Evolutionary conservation across 2,797 vertebrate species (phyloP).

Genomic region (Chiroxiphia lanceolata): DNA sequence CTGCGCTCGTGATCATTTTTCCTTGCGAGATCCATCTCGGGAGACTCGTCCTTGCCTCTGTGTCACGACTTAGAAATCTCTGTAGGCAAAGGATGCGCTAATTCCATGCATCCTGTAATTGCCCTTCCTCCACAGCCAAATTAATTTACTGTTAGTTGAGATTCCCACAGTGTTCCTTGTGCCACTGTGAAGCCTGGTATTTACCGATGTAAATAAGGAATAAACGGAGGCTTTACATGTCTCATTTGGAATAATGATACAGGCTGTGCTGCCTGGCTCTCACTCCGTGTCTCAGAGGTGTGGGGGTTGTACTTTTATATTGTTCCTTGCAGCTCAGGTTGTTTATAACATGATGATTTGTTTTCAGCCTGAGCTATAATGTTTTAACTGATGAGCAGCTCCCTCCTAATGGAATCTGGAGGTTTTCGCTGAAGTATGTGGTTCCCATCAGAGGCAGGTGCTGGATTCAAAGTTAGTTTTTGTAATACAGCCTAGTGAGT

Average conservation of each 20-base stretch:
- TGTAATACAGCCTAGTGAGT: not conserved
- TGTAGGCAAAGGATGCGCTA: conserved; percentile 22
- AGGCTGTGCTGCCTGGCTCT: not conserved
- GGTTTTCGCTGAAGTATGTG: not conserved
- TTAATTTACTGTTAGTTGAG: conserved; percentile 32
- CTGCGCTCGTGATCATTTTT: not conserved
- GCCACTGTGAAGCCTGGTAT: not conserved
- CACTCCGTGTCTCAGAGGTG: not conserved
- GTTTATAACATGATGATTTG: conserved; percentile 6
- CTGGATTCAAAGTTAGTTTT: not conserved
- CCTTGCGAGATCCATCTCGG: not conserved
- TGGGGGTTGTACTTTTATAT: not conserved
- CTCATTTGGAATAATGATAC: conserved; percentile 29
- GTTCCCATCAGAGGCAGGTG: not conserved
- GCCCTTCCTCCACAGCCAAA: conserved; percentile 9
- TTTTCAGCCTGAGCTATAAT: not conserved
- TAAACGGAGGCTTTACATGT: not conserved
- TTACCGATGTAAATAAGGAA: conserved; percentile 35
- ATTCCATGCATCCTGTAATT: conserved; percentile 30
- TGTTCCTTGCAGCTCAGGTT: conserved; percentile 3
- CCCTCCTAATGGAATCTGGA: not conserved
- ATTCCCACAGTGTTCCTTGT: not conserved
- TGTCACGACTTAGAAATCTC: conserved; percentile 55
- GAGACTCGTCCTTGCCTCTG: not conserved
- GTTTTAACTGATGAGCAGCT: not conserved